Conservation (phyloP, 2,113 vertebrate species). For the Gallinago jamesoni region DNA sequence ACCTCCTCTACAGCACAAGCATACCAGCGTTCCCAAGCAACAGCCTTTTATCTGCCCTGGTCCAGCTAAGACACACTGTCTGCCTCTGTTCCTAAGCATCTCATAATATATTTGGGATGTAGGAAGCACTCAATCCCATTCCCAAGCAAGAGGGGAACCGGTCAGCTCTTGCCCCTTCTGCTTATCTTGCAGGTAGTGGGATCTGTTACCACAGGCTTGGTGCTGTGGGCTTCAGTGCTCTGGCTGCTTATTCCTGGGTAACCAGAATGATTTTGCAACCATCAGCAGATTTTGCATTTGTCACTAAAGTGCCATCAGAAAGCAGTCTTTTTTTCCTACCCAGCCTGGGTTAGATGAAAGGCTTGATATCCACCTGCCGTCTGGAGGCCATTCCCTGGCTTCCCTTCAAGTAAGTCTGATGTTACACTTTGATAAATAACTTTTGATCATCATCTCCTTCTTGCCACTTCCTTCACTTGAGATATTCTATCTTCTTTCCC, state of each 20-base stretch:
- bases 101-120: background rate
- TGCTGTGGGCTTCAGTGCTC: background rate
- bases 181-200: background rate
- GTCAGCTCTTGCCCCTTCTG: background rate
- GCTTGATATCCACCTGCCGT: background rate
- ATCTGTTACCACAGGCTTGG: background rate
- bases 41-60: background rate
- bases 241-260: background rate
- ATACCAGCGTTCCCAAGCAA: background rate
- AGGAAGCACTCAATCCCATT: background rate
- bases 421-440: conserved; percentile 6
- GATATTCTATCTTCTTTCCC: background rate
- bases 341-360: background rate
- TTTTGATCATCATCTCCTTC: background rate
- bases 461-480: conserved; percentile 2
- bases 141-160: background rate
- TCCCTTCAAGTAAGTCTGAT: background rate
- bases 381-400: background rate
- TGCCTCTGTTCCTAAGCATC: background rate
- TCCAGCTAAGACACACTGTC: background rate
- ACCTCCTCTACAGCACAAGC: background rate
- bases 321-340: background rate
- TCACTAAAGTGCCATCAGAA: background rate
- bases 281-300: background rate
- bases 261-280: background rate